Evolutionary conservation across 2,113 vertebrate species (phyloP), one percentile per base, ranked within the genome.

Genomic region (Pongo pygmaeus): DNA sequence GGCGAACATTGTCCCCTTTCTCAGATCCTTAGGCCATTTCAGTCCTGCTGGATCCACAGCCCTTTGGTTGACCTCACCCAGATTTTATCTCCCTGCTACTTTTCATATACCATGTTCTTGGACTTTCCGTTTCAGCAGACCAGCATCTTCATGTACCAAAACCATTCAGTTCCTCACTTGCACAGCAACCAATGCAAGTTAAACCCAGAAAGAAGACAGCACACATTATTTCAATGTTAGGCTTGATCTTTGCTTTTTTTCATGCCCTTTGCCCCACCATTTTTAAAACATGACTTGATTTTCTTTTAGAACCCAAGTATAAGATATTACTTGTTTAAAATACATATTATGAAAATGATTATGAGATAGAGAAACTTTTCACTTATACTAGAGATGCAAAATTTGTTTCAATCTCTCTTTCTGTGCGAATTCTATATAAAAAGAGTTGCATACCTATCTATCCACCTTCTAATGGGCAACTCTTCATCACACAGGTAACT

Each of bases 401-500:
- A 94, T 95, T 87, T 87, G 43, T 93, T 97, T 88, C 77, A n/a
- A 9, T 48, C 57, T 78, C 16, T 74, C 30, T 69, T 89, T 75
- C 43, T 89, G 27, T 84, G 81, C n/a, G 94, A 74, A 70, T 92
- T 96, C 57, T 78, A 2, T 88, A 11, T 59, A 48, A 79, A 46
- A 61, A 77, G 48, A 81, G n/a, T 77, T 88, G n/a, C 38, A 8
- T 43, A 30, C 57, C 70, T 95, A 3, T 59, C 30, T 92, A 0
- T 81, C 57, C 27, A 17, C 13, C 79, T 83, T 94, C 84, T 72
- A 72, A 55, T 0, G 2, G 55, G 67, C 89, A 61, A 70, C 69
- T 78, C 93, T 95, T 94, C n/a, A 75, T 97, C 93, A 94, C 67
- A 79, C 30, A 77, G 52, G 59, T 50, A 94, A 16, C 92, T 25